Evolutionary conservation across 2,797 vertebrate genomes (phyloP).

Genomic region (Synanceia verrucosa): DNA sequence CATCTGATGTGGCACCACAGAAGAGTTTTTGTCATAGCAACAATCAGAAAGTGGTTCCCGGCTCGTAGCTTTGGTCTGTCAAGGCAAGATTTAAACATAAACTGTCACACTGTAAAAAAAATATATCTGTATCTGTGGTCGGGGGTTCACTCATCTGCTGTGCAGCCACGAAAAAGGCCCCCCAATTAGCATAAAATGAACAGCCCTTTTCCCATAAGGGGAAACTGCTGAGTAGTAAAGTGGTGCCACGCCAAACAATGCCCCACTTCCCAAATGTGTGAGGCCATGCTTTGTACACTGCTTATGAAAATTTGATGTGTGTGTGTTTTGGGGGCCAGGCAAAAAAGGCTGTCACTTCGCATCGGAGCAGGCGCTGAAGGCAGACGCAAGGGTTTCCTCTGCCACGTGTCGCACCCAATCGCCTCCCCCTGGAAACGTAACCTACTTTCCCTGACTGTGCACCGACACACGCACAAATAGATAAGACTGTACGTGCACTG

Average conservation of each 20-base stretch:
- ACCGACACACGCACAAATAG: constrained; percentile 1
- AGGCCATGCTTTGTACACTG: constrained; percentile 43
- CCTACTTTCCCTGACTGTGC: constrained; percentile 56
- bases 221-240: constrained; percentile 50
- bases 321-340: constrained; percentile 15
- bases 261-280: constrained; percentile 52
- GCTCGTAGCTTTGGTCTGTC: constrained; percentile 15
- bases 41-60: constrained; percentile 4
- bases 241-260: constrained; percentile 49
- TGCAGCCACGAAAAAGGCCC: not conserved
- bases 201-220: not conserved
- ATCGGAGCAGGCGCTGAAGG: constrained; percentile 42
- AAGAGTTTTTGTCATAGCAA: constrained; percentile 13
- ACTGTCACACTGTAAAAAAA: constrained; percentile 27
- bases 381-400: constrained; percentile 59
- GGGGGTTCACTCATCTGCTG: not conserved
- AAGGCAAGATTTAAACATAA: constrained; percentile 27
- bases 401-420: constrained; percentile 64
- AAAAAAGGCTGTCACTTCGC: constrained; percentile 57
- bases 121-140: not conserved
- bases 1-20: constrained; percentile 1
- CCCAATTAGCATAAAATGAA: constrained; percentile 35
- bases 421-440: constrained; percentile 69
- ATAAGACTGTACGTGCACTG: not conserved
- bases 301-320: constrained; percentile 56